Evolutionary conservation across 1,140 invertebrate genomes (phyloP).

Genomic region (Diabrotica virgifera): DNA sequence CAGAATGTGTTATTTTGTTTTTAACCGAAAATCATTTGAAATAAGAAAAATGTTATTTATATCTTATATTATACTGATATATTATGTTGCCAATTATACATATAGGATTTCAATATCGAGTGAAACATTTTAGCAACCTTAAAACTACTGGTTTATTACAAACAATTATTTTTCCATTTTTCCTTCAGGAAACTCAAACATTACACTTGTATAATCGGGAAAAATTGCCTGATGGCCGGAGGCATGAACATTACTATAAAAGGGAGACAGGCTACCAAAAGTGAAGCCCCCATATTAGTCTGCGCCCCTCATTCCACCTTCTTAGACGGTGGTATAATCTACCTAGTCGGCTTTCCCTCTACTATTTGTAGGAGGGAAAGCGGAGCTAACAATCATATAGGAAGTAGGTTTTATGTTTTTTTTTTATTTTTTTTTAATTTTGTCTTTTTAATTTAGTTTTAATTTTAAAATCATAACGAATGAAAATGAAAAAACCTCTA

Average conservation of each 20-base stretch:
- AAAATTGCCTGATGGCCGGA: conserved; percentile 69
- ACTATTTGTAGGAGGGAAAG: conserved; percentile 78
- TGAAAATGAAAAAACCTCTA: too few species aligned
- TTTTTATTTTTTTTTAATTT: conserved; percentile 16
- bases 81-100: too few species aligned
- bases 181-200: conserved; percentile 56
- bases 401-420: conserved; percentile 66
- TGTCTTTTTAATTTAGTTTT: neutral
- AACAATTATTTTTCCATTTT: neutral
- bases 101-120: too few species aligned
- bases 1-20: too few species aligned
- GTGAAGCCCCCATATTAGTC: conserved; percentile 80
- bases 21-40: too few species aligned
- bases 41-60: too few species aligned
- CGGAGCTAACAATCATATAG: conserved; percentile 72
- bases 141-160: neutral
- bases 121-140: too few species aligned
- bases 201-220: conserved; percentile 68
- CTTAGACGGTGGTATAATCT: conserved; percentile 79
- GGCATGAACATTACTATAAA: conserved; percentile 76
- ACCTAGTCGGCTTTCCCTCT: conserved; percentile 73
- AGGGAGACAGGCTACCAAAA: conserved; percentile 66
- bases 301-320: conserved; percentile 84
- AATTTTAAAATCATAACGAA: too few species aligned
- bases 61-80: too few species aligned